Base-by-base conservation (phyloP, 1,140 invertebrate species). In the Metaphire vulgaris region DNA sequence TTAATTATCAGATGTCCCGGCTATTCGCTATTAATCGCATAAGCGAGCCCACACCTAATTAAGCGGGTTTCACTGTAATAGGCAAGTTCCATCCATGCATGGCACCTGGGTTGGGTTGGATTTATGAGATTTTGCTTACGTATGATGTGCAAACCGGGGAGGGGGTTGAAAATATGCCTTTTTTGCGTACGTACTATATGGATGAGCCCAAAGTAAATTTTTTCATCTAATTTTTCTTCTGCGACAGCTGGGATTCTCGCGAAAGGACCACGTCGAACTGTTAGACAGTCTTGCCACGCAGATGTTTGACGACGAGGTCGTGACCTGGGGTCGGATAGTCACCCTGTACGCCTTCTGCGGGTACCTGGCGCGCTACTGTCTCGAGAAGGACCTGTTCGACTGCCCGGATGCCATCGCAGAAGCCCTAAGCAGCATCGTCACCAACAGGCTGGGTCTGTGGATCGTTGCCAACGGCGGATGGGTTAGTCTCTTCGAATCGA, bases 291-390 rank as follows among this genome's bases (percentile, higher is more conserved):
- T 73, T 16, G 72, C 72, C 31, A 56, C 72, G 32, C 31, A 74
- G 21, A 75, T 78, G 77, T 78, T 74, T 56, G 68, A 78, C 12
- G 77, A 75, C 34, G n/a, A 75, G 28, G 56, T 78, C 33, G 74
- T 78, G 31, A 78, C 34, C 32, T 78, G 77, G 77, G 72, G 72
- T 15, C 66, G 77, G n/a, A 75, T 78, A 16, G 77, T 78, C 28
- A 78, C 74, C 6, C 71, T 75, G 32, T 67, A 75, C 41, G 77
- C 77, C 28, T 78, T 78, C 74, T 78, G 77, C 28, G 77, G 73
- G 33, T 78, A 75, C 34, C 33, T 78, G 34, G 73, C 77, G 0
- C 33, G 74, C 16, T 75, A 74, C 34, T 75, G 73, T 64, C 33
- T 73, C 32, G 73, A 78, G 67, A 28, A 64, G 29, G 26, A 34